Percentiles rank a stretch among this genome's conserved stretches.
phyloP scores from a whole-genome alignment of 2,797 vertebrate species.

The Sciurus vulgaris region DNA sequence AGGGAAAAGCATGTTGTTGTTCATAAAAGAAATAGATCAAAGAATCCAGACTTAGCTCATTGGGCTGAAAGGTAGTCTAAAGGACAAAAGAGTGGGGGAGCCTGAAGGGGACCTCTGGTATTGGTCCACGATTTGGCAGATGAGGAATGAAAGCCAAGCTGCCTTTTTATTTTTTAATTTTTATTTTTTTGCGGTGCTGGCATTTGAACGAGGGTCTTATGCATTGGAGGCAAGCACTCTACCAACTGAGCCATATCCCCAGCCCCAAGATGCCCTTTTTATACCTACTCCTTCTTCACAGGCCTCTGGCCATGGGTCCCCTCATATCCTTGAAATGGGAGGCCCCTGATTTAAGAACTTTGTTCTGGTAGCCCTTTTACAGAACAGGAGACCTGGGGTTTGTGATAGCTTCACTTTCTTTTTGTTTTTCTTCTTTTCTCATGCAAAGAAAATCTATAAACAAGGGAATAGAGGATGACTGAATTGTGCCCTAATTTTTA shows the following conservation, averaged over 20 bases:
- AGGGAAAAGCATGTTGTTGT: background rate
- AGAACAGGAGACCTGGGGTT: background rate
- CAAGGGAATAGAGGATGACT: background rate
- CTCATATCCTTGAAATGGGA: background rate
- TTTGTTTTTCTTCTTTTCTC: background rate
- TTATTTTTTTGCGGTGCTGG: too few species aligned
- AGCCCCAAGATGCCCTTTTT: background rate
- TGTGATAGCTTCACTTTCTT: background rate
- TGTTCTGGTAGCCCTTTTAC: background rate
- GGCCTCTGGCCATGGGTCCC: background rate
- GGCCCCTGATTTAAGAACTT: background rate
- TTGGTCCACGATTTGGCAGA: background rate
- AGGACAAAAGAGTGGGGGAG: constrained; percentile 21
- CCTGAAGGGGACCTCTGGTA: background rate
- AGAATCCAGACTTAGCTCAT: constrained; percentile 19
- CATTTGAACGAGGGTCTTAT: too few species aligned
- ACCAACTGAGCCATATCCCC: too few species aligned
- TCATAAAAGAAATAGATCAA: constrained; percentile 54
- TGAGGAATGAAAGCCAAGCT: background rate
- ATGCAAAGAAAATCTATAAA: background rate
- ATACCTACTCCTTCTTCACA: background rate
- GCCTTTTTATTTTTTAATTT: background rate
- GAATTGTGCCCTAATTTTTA: constrained; percentile 10
- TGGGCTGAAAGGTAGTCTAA: constrained; percentile 47
- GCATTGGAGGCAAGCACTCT: too few species aligned